Conservation (phyloP, 2,888 invertebrate species). For the Rhagium mordax region DNA sequence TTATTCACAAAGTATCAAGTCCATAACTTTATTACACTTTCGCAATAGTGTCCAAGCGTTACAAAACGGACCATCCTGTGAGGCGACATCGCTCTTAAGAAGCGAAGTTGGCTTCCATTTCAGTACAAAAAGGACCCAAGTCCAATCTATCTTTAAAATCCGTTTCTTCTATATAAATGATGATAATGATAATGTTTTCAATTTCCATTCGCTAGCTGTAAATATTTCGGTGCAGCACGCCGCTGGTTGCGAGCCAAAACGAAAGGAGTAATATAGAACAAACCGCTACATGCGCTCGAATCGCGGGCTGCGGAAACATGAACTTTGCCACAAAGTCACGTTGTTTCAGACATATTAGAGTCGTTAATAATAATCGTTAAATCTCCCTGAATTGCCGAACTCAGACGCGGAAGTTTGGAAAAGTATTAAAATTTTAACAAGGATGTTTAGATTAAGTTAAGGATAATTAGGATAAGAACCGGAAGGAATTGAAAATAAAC, state of each 20-base stretch:
- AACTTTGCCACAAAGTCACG: constrained; percentile 17
- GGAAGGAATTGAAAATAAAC: constrained; percentile 8
- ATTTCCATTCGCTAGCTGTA: background rate
- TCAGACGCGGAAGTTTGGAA: constrained; percentile 8
- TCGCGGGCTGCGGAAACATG: background rate
- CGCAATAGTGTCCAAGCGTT: no score
- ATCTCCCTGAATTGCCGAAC: background rate
- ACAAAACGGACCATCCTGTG: no score
- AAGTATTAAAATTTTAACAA: constrained; percentile 18
- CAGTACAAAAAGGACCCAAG: no score
- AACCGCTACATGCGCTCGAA: constrained; percentile 4
- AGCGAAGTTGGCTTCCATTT: no score
- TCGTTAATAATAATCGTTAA: constrained; percentile 22
- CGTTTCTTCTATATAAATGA: no score
- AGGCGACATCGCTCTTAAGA: no score
- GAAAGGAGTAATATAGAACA: background rate
- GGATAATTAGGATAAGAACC: constrained; percentile 18
- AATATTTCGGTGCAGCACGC: background rate
- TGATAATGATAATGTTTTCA: no score
- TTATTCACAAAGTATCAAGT: no score
- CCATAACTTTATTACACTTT: no score
- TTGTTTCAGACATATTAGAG: constrained; percentile 9
- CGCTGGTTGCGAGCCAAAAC: background rate
- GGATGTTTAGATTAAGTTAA: constrained; percentile 14
- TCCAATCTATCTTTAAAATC: no score